phyloP scores from a whole-genome alignment of 2,113 vertebrate genomes.

The Phrynosoma platyrhinos region DNA sequence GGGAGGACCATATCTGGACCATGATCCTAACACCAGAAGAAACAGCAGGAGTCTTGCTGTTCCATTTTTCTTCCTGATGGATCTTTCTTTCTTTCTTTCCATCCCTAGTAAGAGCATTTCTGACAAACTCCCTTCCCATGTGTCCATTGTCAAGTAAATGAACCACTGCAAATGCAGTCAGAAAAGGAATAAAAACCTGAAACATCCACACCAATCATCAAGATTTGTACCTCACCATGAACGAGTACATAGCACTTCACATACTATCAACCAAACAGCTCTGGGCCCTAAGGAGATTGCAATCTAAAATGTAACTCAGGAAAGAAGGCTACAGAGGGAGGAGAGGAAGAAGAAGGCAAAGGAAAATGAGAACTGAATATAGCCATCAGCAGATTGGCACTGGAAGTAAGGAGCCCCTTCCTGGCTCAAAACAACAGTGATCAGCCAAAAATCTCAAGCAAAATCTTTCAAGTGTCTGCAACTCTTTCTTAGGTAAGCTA shows the following conservation, averaged over 20 bases:
- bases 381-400: neutral
- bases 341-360: neutral
- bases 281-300: neutral
- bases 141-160: conserved; percentile 28
- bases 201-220: too few species aligned
- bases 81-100: too few species aligned
- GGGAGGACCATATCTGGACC: too few species aligned
- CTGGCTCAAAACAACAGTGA: neutral
- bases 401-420: neutral
- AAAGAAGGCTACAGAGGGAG: neutral
- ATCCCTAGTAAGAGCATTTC: neutral
- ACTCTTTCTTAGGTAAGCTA: neutral
- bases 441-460: neutral
- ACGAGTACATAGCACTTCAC: neutral
- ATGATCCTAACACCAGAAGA: too few species aligned
- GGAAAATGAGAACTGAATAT: neutral
- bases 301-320: neutral
- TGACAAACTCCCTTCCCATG: neutral
- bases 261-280: too few species aligned
- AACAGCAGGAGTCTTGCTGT: too few species aligned
- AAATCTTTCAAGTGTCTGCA: neutral
- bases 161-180: conserved; percentile 43
- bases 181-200: neutral
- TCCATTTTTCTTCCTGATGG: too few species aligned
- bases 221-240: neutral